phyloP scores from a whole-genome alignment of 1,140 invertebrate species.

The Drosophila auraria region DNA sequence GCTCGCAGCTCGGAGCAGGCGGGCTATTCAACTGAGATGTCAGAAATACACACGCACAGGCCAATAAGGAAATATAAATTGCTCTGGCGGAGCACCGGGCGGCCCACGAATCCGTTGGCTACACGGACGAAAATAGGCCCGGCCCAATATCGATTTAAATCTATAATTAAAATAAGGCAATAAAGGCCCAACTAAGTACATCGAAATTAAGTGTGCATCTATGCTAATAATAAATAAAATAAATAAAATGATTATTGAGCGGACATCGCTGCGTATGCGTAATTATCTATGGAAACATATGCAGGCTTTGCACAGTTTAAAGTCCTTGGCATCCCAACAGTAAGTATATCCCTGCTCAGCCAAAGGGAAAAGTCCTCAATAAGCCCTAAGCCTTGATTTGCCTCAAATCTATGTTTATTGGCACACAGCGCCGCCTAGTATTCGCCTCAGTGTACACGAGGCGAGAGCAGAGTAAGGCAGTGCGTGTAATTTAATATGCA shows the following conservation, averaged over 20 bases:
- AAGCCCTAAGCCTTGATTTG: background rate
- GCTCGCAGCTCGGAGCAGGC: background rate
- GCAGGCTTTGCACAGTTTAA: background rate
- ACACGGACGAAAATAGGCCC: conserved; percentile 12
- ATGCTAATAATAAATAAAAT: too few species aligned
- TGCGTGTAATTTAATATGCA: conserved; percentile 78
- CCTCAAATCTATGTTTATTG: background rate
- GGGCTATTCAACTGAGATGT: conserved; percentile 65
- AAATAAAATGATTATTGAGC: too few species aligned
- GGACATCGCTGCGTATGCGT: background rate
- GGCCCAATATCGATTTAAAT: background rate
- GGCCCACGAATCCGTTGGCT: conserved; percentile 14
- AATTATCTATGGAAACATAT: background rate
- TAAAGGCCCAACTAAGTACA: too few species aligned
- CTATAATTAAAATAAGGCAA: background rate
- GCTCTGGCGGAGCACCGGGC: conserved; percentile 52
- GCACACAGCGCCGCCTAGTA: background rate
- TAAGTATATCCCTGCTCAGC: background rate
- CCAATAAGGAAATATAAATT: conserved; percentile 74
- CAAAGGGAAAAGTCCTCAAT: background rate
- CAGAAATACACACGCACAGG: conserved; percentile 67
- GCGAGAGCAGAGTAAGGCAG: conserved; percentile 40
- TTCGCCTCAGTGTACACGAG: conserved; percentile 17
- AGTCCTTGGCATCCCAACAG: background rate
- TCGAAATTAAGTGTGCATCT: background rate